phyloP scores from a whole-genome alignment of 2,113 vertebrate species.

The Castor canadensis region DNA sequence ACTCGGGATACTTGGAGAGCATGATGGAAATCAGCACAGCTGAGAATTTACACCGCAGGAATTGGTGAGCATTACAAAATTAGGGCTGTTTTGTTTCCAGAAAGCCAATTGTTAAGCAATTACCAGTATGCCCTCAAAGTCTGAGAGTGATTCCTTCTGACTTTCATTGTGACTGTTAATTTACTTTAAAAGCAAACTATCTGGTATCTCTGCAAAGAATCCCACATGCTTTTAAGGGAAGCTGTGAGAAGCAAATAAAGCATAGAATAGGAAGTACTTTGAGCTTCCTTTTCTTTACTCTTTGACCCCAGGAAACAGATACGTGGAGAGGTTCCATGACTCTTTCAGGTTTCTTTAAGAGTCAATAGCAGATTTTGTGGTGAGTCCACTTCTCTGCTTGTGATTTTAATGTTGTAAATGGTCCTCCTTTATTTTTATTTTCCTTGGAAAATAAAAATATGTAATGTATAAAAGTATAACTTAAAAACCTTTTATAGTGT shows the following conservation, averaged over 20 bases:
- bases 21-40: too few relatives aligned
- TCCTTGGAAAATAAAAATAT: slow-evolving; percentile 8
- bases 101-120: neutral
- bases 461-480: neutral
- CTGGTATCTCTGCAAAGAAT: neutral
- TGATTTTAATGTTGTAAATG: neutral
- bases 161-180: neutral
- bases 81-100: neutral
- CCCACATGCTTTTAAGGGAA: neutral
- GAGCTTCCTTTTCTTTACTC: slow-evolving; percentile 26
- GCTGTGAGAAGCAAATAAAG: neutral
- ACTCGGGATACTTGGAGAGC: too few relatives aligned
- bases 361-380: neutral
- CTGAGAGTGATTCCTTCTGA: neutral
- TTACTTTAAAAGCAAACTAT: neutral
- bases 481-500: neutral
- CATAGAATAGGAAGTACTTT: neutral
- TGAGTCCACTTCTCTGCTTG: neutral
- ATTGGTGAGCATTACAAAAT: neutral
- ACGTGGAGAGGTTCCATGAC: neutral
- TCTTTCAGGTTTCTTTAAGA: neutral
- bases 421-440: too few relatives aligned
- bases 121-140: neutral
- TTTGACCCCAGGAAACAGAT: slow-evolving; percentile 5
- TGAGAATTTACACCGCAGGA: neutral